A percentile compares a stretch with the other conserved stretches of the same genome.
Conservation (phyloP, 2,888 invertebrate genomes). For the Nomada lathburiana region DNA sequence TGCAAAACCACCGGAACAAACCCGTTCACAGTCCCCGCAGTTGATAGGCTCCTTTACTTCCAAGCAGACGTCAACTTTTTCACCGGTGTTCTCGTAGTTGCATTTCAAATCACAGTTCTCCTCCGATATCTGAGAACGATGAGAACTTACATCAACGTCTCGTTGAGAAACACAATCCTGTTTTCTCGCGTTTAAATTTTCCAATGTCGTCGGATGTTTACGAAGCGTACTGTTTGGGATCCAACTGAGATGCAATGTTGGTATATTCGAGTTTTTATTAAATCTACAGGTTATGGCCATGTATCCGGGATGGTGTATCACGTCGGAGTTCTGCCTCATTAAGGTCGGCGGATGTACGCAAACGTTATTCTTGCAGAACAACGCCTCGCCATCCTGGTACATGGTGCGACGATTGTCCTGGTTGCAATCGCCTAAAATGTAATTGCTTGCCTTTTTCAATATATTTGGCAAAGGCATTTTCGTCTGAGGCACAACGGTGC, state of each 20-base stretch:
- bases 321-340: conserved; percentile 92
- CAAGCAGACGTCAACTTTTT: conserved; percentile 81
- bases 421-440: conserved; percentile 90
- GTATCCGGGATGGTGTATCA: conserved; percentile 96
- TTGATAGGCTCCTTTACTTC: conserved; percentile 82
- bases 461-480: conserved; percentile 91
- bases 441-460: conserved; percentile 91
- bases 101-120: conserved; percentile 41
- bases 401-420: conserved; percentile 85
- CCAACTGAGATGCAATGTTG: conserved; percentile 96
- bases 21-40: conserved; percentile 81
- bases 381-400: conserved; percentile 93
- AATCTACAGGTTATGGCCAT: conserved; percentile 94
- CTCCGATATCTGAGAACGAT: conserved; percentile 51
- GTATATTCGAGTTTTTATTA: conserved; percentile 90
- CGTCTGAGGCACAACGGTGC: background rate
- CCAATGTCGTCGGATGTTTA: conserved; percentile 92
- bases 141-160: conserved; percentile 42
- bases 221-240: conserved; percentile 96
- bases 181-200: conserved; percentile 84
- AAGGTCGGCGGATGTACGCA: conserved; percentile 97
- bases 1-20: conserved; percentile 77
- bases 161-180: conserved; percentile 72
- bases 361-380: conserved; percentile 98
- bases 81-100: conserved; percentile 76